These are phyloP conservation scores for Drosophila burlai DNA, from an alignment of 1,140 invertebrate species.

Conservation along the genomic window DNA sequence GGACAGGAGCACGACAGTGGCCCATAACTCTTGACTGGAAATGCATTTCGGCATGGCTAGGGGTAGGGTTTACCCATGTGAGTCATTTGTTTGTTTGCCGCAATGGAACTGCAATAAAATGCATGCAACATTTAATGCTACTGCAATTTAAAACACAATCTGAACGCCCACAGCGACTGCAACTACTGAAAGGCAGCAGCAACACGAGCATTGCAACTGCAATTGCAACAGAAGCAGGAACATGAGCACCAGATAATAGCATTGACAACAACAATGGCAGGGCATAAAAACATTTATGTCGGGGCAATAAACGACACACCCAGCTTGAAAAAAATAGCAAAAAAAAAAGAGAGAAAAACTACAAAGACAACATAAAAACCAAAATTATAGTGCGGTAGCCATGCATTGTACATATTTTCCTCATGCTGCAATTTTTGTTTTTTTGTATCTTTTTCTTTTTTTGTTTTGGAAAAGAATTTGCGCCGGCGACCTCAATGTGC, in stretches of 20 bases:
- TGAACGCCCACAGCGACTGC: slow-evolving; percentile 42
- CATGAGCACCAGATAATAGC: slow-evolving; percentile 23
- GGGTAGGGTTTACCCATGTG: slow-evolving; percentile 34
- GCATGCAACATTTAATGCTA: slow-evolving; percentile 64
- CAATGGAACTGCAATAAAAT: slow-evolving; percentile 54
- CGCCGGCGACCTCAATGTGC: slow-evolving; percentile 51
- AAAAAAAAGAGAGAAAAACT: slow-evolving; percentile 10
- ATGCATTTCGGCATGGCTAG: slow-evolving; percentile 15
- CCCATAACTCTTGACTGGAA: slow-evolving; percentile 35
- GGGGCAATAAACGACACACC: slow-evolving; percentile 65
- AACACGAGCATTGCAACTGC: slow-evolving; percentile 23
- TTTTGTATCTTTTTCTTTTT: neutral
- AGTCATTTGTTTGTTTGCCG: slow-evolving; percentile 49
- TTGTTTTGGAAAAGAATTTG: slow-evolving; percentile 51
- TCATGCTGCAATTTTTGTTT: slow-evolving; percentile 19
- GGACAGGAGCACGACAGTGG: slow-evolving; percentile 24
- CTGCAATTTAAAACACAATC: slow-evolving; percentile 64
- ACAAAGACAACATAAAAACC: slow-evolving; percentile 49
- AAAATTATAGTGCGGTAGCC: slow-evolving; percentile 63
- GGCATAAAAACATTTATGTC: slow-evolving; percentile 64
- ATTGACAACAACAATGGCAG: slow-evolving; percentile 23
- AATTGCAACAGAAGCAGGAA: slow-evolving; percentile 17
- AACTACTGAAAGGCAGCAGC: neutral
- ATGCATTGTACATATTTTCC: slow-evolving; percentile 57
- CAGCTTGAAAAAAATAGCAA: slow-evolving; percentile 29